Base-by-base conservation (phyloP, 2,888 invertebrate genomes). In the Anthrax anthrax region DNA sequence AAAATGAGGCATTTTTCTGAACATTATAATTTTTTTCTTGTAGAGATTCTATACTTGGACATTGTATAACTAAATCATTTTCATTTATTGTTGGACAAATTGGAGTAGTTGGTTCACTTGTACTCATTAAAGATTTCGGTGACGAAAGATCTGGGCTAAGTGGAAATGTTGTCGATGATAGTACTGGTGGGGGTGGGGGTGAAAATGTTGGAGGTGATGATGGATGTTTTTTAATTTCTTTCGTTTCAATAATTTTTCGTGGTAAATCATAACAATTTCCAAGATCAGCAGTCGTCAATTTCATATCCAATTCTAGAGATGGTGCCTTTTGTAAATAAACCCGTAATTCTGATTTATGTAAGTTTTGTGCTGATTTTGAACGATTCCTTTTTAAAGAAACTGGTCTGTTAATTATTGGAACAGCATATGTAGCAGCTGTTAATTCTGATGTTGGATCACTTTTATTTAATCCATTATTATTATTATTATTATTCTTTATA, bases 291-390 rank as follows among this genome's bases (percentile, higher is more conserved):
- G 57, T 55, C 12, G 57, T 54, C 12, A 55, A 47, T 10, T 60
- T 57, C 43, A 57, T 48, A 40, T 60, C 56, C 18, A 64, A 43
- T 37, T 59, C 57, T 52, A 65, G 54, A 6, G 67, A 66, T 17
- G 65, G 63, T 3, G 63, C 59, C 49, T 62, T 64, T 42, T 65
- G 60, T 4, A 67, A 52, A 47, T 57, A 63, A 1, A 67, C 58
- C 23, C 60, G 62, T 0, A 65, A 49, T 48, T 67, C 67, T 4
- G 64, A 56, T 27, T 61, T 59, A 47, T 65, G 63, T 16, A 67
- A 52, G 52, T 65, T 67, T 46, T 60, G 59, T 4, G 57, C 65
- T 1, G 67, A 68, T 44, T 61, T 58, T 1, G 68, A 68, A 41
- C 63, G 59, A 36, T 55, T 58, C 9, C 60, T 63, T 12, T 57